Evolutionary conservation across 2,113 vertebrate genomes (phyloP).

Genomic region (Arizona elegans): DNA sequence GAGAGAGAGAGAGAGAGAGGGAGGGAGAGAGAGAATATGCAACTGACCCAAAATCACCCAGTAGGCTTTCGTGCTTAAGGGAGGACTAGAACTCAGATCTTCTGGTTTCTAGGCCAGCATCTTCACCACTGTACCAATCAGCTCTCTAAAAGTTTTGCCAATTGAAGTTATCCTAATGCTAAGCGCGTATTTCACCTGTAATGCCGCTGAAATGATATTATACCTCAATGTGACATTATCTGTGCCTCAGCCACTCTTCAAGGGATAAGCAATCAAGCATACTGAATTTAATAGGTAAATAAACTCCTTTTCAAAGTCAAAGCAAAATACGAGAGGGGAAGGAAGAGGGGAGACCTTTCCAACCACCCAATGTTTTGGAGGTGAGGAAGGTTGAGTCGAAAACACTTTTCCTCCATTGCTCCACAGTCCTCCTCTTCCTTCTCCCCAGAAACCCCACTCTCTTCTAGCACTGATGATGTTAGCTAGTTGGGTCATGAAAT

Average conservation of each 20-base stretch:
- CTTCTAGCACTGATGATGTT: too few relatives aligned
- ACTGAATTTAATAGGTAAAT: too few relatives aligned
- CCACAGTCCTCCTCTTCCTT: too few relatives aligned
- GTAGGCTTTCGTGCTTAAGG: too few relatives aligned
- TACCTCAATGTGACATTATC: neutral
- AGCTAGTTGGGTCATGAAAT: too few relatives aligned
- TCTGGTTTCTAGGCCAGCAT: neutral
- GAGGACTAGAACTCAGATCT: too few relatives aligned
- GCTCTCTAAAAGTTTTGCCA: too few relatives aligned
- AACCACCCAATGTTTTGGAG: neutral
- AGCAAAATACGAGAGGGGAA: neutral
- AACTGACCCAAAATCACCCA: neutral
- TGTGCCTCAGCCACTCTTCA: neutral
- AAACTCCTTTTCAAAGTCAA: neutral
- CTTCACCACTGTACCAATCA: neutral
- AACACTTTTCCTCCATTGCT: neutral
- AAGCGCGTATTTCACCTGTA: neutral
- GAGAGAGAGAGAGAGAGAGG: too few relatives aligned
- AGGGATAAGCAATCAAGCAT: neutral
- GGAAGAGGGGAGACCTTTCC: too few relatives aligned
- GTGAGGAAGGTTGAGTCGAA: neutral
- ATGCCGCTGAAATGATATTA: neutral
- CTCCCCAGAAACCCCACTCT: too few relatives aligned
- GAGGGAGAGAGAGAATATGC: too few relatives aligned
- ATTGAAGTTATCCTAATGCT: neutral